Conservation (phyloP, 2,797 vertebrate species). For the Stomatorhinus walkeri region DNA sequence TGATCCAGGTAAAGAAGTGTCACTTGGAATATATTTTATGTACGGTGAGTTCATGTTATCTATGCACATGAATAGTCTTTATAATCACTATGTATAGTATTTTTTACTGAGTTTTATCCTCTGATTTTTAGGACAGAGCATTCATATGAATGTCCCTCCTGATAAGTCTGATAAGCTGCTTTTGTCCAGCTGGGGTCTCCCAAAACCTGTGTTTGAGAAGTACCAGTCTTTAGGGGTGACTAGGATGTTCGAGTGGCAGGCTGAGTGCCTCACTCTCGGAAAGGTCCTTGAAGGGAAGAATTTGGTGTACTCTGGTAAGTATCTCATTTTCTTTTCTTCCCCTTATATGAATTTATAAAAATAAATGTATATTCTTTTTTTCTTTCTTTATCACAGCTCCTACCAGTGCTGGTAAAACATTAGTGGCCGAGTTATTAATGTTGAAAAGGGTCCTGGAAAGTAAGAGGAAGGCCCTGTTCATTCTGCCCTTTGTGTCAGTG, state of each 20-base stretch:
- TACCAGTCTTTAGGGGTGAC: conserved; percentile 78
- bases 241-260: conserved; percentile 95
- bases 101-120: not conserved
- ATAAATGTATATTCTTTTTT: not conserved
- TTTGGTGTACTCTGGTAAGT: conserved; percentile 84
- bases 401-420: conserved; percentile 94
- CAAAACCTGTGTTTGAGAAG: conserved; percentile 73
- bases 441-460: conserved; percentile 88
- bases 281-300: conserved; percentile 83
- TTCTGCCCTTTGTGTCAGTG: conserved; percentile 92
- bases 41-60: not conserved
- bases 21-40: not conserved
- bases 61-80: not conserved
- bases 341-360: not conserved
- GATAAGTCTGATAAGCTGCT: conserved; percentile 73
- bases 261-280: conserved; percentile 83
- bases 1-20: conserved; percentile 41
- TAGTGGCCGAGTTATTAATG: conserved; percentile 90
- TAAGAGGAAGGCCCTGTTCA: conserved; percentile 84
- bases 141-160: conserved; percentile 61
- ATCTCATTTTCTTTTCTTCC: not conserved
- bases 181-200: conserved; percentile 86
- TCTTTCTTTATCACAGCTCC: conserved; percentile 66
- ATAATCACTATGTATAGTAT: not conserved
- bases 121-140: conserved; percentile 51